Percentiles rank a stretch among this genome's conserved stretches.
These are phyloP conservation scores for Cryptotermes secundus DNA, from an alignment of 1,140 invertebrate genomes.

Conservation along the genomic window DNA sequence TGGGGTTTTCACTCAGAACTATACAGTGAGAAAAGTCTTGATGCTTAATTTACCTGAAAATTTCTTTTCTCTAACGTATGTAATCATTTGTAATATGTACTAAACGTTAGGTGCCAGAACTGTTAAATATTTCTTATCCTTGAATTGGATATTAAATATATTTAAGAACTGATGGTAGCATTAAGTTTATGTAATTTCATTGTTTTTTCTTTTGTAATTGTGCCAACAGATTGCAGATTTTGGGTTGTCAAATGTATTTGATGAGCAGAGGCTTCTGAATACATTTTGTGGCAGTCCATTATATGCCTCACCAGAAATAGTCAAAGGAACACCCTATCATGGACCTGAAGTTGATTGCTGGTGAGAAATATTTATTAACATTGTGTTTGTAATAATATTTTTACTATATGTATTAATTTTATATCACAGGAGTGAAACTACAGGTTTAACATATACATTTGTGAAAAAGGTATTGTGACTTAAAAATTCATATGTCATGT, in stretches of 20 bases:
- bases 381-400: no score
- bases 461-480: no score
- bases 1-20: no score
- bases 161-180: neutral
- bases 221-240: constrained; percentile 91
- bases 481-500: no score
- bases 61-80: neutral
- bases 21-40: no score
- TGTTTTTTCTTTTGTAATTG: neutral
- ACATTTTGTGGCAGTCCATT: constrained; percentile 98
- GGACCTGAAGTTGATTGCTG: constrained; percentile 77
- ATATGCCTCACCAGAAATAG: constrained; percentile 98
- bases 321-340: constrained; percentile 95
- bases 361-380: neutral
- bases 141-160: constrained; percentile 32
- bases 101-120: constrained; percentile 28
- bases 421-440: no score
- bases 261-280: constrained; percentile 80
- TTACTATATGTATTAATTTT: no score
- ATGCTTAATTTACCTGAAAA: no score
- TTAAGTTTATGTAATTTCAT: constrained; percentile 18
- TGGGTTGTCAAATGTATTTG: constrained; percentile 97
- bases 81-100: constrained; percentile 28
- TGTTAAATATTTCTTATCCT: constrained; percentile 31
- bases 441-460: no score